Evolutionary conservation across 2,797 vertebrate species (phyloP).

Genomic region (Megaceryle alcyon): DNA sequence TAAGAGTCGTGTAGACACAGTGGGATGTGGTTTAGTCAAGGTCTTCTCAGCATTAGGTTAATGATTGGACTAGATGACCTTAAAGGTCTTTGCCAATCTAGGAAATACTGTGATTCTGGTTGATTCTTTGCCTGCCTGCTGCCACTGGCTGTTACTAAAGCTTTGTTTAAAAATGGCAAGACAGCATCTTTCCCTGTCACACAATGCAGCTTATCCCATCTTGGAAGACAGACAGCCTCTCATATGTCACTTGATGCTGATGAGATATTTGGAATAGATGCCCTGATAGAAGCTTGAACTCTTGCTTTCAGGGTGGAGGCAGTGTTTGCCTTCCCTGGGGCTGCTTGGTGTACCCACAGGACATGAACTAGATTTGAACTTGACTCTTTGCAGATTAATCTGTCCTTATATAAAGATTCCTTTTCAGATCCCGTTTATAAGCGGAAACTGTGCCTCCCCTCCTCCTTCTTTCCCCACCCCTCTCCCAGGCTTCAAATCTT

Average conservation of each 20-base stretch:
- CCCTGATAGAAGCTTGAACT: background rate
- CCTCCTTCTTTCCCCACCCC: background rate
- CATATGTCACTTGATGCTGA: background rate
- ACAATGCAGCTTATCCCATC: rapidly evolving
- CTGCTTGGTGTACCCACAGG: background rate
- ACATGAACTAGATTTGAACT: conserved; percentile 34
- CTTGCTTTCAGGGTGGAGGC: background rate
- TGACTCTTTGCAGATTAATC: conserved; percentile 4
- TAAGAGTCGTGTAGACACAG: too few relatives aligned
- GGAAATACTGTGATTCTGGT: too few relatives aligned
- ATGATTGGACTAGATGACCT: too few relatives aligned
- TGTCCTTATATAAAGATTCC: conserved; percentile 23
- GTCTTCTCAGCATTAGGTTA: too few relatives aligned
- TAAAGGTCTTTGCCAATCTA: too few relatives aligned
- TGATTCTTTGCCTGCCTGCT: background rate
- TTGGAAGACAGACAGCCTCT: background rate
- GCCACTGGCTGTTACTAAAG: background rate
- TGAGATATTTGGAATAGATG: background rate
- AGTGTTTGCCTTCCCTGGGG: background rate
- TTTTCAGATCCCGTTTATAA: conserved; percentile 58
- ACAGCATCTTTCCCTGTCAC: background rate
- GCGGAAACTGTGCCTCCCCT: conserved; percentile 6
- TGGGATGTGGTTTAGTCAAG: too few relatives aligned
- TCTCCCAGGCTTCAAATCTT: conserved; percentile 39
- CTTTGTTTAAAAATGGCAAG: background rate